Evolutionary conservation across 2,113 vertebrate genomes (phyloP).

Genomic region (Rhadina sibilatrix): DNA sequence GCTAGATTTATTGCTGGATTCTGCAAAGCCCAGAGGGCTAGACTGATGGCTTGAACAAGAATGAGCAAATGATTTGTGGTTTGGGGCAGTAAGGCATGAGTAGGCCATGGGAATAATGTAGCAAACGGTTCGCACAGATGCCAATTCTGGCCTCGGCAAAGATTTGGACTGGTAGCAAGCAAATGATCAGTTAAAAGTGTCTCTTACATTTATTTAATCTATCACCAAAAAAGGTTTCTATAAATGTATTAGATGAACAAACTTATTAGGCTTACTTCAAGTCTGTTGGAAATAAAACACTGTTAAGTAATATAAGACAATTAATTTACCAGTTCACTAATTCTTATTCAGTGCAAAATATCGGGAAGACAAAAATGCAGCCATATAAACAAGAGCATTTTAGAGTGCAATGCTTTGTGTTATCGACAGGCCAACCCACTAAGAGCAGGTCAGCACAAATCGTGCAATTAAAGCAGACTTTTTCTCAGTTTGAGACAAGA

Average conservation of each 20-base stretch:
- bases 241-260: background rate
- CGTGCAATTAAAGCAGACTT: background rate
- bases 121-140: constrained; percentile 26
- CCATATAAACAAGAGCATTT: background rate
- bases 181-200: background rate
- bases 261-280: background rate
- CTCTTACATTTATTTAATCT: background rate
- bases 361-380: background rate
- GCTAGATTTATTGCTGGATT: constrained; percentile 62
- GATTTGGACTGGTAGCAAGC: background rate
- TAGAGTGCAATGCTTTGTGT: background rate
- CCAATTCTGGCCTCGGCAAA: constrained; percentile 6
- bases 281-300: background rate
- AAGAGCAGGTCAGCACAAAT: background rate
- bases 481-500: background rate
- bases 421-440: background rate
- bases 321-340: background rate
- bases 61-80: constrained; percentile 59
- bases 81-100: constrained; percentile 26
- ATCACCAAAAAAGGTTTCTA: background rate
- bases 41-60: constrained; percentile 46
- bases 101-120: constrained; percentile 60
- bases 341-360: background rate
- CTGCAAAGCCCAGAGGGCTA: constrained; percentile 60
- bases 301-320: background rate